phyloP scores from a whole-genome alignment of 2,113 vertebrate species.

The Oncorhynchus keta region DNA sequence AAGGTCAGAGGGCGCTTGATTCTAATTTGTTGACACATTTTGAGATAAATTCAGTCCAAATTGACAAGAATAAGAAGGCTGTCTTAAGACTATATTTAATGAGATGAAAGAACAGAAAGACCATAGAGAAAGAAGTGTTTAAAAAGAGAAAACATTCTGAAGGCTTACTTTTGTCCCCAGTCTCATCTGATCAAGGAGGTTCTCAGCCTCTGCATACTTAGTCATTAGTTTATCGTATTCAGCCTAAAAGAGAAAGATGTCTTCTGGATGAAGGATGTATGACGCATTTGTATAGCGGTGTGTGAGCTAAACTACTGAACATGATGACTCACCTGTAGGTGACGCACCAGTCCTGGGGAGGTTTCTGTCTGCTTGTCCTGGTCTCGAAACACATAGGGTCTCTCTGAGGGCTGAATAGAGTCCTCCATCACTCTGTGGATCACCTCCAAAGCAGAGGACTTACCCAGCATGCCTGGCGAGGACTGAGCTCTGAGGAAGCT shows the following conservation, averaged over 20 bases:
- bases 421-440: conserved; percentile 75
- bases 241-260: conserved; percentile 53
- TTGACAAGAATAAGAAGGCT: background rate
- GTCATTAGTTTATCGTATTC: conserved; percentile 73
- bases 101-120: background rate
- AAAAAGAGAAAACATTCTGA: background rate
- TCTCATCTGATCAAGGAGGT: conserved; percentile 66
- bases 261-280: too few species aligned
- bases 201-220: conserved; percentile 67
- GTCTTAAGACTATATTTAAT: background rate
- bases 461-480: conserved; percentile 63
- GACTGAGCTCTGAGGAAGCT: conserved; percentile 60
- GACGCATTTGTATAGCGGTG: too few species aligned
- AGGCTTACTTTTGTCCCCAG: conserved; percentile 60
- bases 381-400: conserved; percentile 50
- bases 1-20: conserved; percentile 32
- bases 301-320: background rate
- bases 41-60: conserved; percentile 1
- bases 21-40: conserved; percentile 40
- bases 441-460: conserved; percentile 45
- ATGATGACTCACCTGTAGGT: conserved; percentile 73
- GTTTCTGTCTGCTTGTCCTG: conserved; percentile 41
- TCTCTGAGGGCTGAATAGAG: conserved; percentile 50
- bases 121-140: background rate
- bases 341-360: conserved; percentile 51